Percentiles rank a stretch among this genome's conserved stretches.
These are phyloP conservation scores for Drosophila tropicalis DNA, from an alignment of 1,140 invertebrate species.

Conservation along the genomic window DNA sequence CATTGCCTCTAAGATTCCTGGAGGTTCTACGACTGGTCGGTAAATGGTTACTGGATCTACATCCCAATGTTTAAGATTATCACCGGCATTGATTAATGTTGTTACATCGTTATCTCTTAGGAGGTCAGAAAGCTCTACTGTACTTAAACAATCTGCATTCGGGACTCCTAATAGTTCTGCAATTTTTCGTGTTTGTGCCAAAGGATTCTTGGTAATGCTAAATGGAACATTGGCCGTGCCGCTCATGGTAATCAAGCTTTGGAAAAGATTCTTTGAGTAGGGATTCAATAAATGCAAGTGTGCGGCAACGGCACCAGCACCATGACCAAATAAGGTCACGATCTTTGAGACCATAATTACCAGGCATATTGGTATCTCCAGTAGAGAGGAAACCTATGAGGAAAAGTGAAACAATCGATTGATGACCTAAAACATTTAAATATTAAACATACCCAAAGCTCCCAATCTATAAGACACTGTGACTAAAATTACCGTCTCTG, in stretches of 20 bases:
- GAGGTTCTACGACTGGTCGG: slow-evolving; percentile 82
- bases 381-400: slow-evolving; percentile 79
- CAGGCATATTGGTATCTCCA: slow-evolving; percentile 76
- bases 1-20: not conserved
- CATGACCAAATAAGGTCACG: slow-evolving; percentile 86
- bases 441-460: slow-evolving; percentile 58
- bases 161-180: slow-evolving; percentile 55
- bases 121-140: slow-evolving; percentile 64
- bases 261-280: slow-evolving; percentile 83
- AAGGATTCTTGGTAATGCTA: slow-evolving; percentile 84
- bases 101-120: slow-evolving; percentile 73
- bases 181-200: slow-evolving; percentile 74
- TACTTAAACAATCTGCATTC: slow-evolving; percentile 46
- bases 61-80: slow-evolving; percentile 79
- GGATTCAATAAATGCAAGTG: slow-evolving; percentile 84
- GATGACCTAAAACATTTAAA: not conserved
- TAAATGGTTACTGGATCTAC: slow-evolving; percentile 83
- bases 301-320: slow-evolving; percentile 84
- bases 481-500: slow-evolving; percentile 68
- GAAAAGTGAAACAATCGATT: not conserved
- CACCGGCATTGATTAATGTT: slow-evolving; percentile 73
- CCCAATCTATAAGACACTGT: slow-evolving; percentile 74
- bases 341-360: slow-evolving; percentile 86
- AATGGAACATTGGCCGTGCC: slow-evolving; percentile 87
- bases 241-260: slow-evolving; percentile 84